A percentile compares a stretch with the other conserved stretches of the same genome.
Conservation (phyloP, 2,113 vertebrate genomes). For the Camelus bactrianus region DNA sequence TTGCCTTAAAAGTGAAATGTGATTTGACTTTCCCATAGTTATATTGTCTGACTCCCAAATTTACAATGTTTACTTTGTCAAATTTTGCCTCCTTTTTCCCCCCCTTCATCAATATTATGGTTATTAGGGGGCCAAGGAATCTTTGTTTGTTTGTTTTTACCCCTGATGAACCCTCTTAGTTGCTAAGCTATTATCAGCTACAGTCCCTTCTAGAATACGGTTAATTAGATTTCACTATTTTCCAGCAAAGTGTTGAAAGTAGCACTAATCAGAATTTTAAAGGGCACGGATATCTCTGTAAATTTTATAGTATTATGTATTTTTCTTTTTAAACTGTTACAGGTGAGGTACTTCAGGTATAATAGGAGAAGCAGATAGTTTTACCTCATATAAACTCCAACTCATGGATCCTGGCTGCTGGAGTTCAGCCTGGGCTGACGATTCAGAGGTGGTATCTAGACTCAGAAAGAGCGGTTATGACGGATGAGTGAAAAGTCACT, state of each 20-base stretch:
- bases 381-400: neutral
- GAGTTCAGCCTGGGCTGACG: neutral
- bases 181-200: slow-evolving; percentile 5
- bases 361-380: slow-evolving; percentile 54
- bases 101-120: neutral
- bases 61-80: slow-evolving; percentile 23
- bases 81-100: neutral
- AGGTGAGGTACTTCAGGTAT: slow-evolving; percentile 4
- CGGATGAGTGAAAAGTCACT: neutral
- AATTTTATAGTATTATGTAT: slow-evolving; percentile 53
- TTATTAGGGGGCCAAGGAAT: neutral
- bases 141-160: slow-evolving; percentile 13
- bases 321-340: slow-evolving; percentile 22
- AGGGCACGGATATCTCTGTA: slow-evolving; percentile 38
- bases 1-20: neutral
- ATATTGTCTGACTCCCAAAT: neutral
- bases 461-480: neutral
- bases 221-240: slow-evolving; percentile 68
- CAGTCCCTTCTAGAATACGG: slow-evolving; percentile 31
- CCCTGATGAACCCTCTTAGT: neutral
- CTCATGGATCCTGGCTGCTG: neutral
- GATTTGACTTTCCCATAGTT: neutral
- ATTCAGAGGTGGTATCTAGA: neutral
- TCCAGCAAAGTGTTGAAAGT: neutral
- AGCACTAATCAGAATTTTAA: slow-evolving; percentile 60